Evolutionary conservation across 2,113 vertebrate species (phyloP).

Genomic region (Ceyx margarethae): DNA sequence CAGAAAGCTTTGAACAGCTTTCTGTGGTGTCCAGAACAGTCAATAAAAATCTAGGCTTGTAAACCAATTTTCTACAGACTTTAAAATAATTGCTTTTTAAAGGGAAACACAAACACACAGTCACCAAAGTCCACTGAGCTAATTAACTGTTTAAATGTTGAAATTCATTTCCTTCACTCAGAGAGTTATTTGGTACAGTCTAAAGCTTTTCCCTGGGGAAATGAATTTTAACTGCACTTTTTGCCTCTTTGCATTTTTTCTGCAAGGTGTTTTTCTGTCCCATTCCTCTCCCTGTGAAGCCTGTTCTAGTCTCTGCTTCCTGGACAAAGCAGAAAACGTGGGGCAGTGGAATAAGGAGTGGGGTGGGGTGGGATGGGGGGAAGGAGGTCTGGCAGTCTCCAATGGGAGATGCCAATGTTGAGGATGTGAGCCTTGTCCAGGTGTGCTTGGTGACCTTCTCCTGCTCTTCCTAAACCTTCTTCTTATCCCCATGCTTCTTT

Average conservation of each 20-base stretch:
- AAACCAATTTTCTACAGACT: neutral
- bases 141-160: neutral
- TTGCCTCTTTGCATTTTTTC: neutral
- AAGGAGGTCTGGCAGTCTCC: neutral
- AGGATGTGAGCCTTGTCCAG: accelerated
- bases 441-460: neutral
- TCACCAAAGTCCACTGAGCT: neutral
- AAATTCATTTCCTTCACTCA: neutral
- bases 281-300: neutral
- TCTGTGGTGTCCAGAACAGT: neutral
- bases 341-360: neutral
- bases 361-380: accelerated
- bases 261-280: neutral
- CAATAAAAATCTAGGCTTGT: neutral
- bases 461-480: accelerated
- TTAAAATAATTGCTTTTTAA: neutral
- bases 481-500: neutral
- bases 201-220: neutral
- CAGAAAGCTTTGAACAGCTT: neutral
- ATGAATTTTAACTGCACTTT: neutral
- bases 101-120: neutral
- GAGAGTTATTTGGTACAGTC: neutral
- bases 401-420: neutral
- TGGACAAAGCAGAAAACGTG: accelerated
- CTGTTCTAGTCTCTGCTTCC: neutral